These are phyloP conservation scores for Drosophila mayri DNA, from an alignment of 1,140 invertebrate genomes.

Conservation along the genomic window DNA sequence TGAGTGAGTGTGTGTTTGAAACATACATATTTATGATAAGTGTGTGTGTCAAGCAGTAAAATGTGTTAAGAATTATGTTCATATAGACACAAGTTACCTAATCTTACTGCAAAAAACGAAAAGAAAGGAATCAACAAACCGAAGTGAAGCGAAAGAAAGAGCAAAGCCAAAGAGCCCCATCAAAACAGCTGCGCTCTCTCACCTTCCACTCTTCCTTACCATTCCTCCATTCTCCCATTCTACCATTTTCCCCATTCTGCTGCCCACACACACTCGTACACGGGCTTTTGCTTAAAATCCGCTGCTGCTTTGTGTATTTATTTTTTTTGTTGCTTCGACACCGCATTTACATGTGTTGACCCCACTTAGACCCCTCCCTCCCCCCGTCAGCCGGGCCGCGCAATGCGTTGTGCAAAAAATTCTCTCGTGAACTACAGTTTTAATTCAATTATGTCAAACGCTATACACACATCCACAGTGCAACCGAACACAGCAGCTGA, in stretches of 20 bases:
- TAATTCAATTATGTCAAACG: constrained; percentile 62
- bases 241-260: constrained; percentile 42
- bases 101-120: constrained; percentile 66
- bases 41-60: constrained; percentile 57
- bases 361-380: constrained; percentile 43
- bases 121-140: constrained; percentile 48
- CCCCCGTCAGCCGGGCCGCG: constrained; percentile 2
- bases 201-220: constrained; percentile 30
- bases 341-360: constrained; percentile 64
- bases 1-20: constrained; percentile 42
- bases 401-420: constrained; percentile 45
- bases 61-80: constrained; percentile 81
- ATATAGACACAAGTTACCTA: constrained; percentile 80
- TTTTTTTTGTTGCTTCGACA: constrained; percentile 31
- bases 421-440: constrained; percentile 53
- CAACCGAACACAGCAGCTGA: constrained; percentile 26
- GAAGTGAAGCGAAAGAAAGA: constrained; percentile 35
- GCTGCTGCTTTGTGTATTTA: constrained; percentile 37
- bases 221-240: constrained; percentile 63
- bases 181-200: constrained; percentile 66
- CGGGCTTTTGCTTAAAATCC: constrained; percentile 18
- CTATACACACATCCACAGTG: constrained; percentile 46
- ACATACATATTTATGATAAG: constrained; percentile 53
- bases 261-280: constrained; percentile 43
- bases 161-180: constrained; percentile 39